Evolutionary conservation across 2,888 invertebrate genomes (phyloP), one percentile per base, ranked within the genome.

Genomic region (Arrhopalites spinosus): DNA sequence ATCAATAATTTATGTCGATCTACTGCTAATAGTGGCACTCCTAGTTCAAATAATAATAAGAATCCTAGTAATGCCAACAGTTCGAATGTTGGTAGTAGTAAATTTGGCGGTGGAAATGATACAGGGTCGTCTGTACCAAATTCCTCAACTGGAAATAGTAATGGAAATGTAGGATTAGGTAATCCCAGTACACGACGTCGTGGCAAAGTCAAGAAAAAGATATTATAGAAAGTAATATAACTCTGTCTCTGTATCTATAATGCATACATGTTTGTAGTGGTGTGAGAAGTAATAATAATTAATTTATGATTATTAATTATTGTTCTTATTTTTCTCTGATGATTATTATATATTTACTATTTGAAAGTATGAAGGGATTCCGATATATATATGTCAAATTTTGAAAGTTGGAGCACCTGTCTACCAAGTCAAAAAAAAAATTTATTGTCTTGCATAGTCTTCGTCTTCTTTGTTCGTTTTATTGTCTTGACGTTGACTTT

Each of bases 1-100:
- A 79, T 82, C 56, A 81, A 80, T 69, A 82, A 81, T 74, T 75
- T 82, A 59, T 81, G 76, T 67, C 78, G 80, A 47, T 77, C 78
- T 25, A 23, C 79, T 2, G 76, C 74, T 61, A 75, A 67, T 77
- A 78, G 29, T 20, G 70, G 73, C 1, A 20, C 53, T n/a, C 43
- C 53, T 25, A 56, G 36, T 72, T 47, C 25, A 61, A 23, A 25
- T 43, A n/a, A 17, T 27, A 63, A 30, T 30, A 70, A 68, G 47
- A 68, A 45, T 20, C 2, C 67, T 5, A 29, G 25, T 20, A 30
- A 17, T 70, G 70, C 45, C 17, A 68, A 20, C 27, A 66, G 23
- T 43, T 43, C 66, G n/a, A 50, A 50, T 50, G 3, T n/a, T 50
- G 50, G 50, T 23, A 76, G 30, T 64, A 72, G 27, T 56, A 29